Base-by-base conservation (phyloP, 2,888 invertebrate genomes). In the Cephus runcator region DNA sequence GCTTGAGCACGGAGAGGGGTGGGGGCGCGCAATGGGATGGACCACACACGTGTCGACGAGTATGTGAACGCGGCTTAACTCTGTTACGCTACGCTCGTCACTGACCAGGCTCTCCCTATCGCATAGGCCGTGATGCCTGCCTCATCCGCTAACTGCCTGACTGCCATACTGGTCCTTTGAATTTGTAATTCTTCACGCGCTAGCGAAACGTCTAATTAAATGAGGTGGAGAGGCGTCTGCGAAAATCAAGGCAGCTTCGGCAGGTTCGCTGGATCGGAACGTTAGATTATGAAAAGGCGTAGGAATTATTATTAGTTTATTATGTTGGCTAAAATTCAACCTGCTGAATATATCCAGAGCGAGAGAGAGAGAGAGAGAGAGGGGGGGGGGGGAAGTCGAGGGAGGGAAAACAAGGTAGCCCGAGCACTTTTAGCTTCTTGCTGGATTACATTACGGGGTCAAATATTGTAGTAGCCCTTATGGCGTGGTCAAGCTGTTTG, bases 401-500 rank as follows among this genome's bases (percentile, higher is more conserved):
- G 40, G 1, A 15, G 15, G 15, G 40, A 15, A 4, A 40, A 40
- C 40, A 15, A 40, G 40, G 15, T 4, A 40, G 40, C 15, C 40
- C 15, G 15, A 69, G 69, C 69, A 56, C 77, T 77, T 73, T 77
- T 69, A 23, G 74, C 33, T 35, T 68, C 73, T 73, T 40, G 69
- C 79, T 75, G 81, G 80, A 86, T 85, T 87, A 82, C 86, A 86
- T 86, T 87, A 85, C 79, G 80, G 77, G 77, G 75, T 81, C 86
- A 88, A 88, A 88, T 88, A 88, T 88, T 88, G 82, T 80, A 85
- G 82, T 80, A 83, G 80, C 84, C 84, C 84, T 84, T 81, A 74
- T 33, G 36, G 74, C 76, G 80, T 75, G 85, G 81, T 83, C 83
- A 82, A 85, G 79, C 80, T 86, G 84, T 88, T 87, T 87, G 87